Conservation (phyloP, 2,113 vertebrate genomes). For the Otolemur garnettii region DNA sequence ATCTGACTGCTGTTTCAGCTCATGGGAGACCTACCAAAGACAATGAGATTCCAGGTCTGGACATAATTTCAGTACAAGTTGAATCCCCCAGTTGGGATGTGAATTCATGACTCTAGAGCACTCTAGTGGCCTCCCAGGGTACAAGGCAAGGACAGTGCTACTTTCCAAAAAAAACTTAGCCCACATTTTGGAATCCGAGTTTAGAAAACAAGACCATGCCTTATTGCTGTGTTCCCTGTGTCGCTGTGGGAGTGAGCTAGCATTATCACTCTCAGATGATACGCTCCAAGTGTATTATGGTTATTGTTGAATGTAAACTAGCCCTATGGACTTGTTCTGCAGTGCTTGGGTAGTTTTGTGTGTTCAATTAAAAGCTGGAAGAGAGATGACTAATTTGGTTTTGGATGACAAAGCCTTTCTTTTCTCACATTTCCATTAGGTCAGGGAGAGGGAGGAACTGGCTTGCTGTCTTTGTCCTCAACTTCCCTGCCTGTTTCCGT, state of each 20-base stretch:
- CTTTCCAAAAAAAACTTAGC: background rate
- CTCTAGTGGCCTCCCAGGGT: background rate
- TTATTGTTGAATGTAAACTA: conserved; percentile 29
- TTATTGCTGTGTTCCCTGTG: conserved; percentile 3
- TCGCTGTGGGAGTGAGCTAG: conserved; percentile 24
- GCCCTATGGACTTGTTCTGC: conserved; percentile 57
- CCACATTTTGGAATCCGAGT: conserved; percentile 28
- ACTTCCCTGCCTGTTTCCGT: background rate
- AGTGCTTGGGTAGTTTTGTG: conserved; percentile 52
- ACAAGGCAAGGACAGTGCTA: background rate
- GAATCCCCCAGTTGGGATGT: conserved; percentile 48
- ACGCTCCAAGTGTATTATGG: background rate
- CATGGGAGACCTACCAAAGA: conserved; percentile 36
- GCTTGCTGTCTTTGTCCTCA: background rate
- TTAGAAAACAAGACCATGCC: conserved; percentile 65
- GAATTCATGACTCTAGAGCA: conserved; percentile 55
- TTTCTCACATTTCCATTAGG: conserved; percentile 43
- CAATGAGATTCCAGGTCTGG: conserved; percentile 63
- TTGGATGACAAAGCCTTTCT: conserved; percentile 55
- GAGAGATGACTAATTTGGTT: conserved; percentile 68
- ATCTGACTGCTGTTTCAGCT: conserved; percentile 56
- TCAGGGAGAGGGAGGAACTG: background rate
- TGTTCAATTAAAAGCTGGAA: conserved; percentile 72
- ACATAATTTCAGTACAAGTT: conserved; percentile 61
- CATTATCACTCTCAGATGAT: conserved; percentile 51